phyloP scores from a whole-genome alignment of 2,113 vertebrate genomes.

The Tenrec ecaudatus region DNA sequence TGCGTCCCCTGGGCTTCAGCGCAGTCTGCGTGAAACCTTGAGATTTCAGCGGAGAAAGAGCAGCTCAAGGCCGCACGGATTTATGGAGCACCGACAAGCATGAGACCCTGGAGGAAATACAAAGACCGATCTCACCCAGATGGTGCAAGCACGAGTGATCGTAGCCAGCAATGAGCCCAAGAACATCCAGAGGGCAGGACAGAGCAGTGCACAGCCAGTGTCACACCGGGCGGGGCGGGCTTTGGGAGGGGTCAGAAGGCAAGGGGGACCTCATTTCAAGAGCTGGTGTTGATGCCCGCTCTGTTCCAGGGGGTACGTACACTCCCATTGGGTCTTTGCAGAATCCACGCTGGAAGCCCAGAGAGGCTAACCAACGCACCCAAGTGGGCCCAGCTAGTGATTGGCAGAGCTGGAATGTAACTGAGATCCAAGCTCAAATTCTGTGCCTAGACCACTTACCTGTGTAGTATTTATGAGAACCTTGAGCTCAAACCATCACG shows the following conservation, averaged over 20 bases:
- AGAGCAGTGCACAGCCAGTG: background rate
- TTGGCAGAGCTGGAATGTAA: background rate
- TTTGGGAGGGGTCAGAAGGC: background rate
- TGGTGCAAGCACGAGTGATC: background rate
- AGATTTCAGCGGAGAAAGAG: slow-evolving; percentile 35
- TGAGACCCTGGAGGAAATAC: slow-evolving; percentile 7
- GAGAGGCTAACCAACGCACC: background rate
- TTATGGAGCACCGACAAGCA: background rate
- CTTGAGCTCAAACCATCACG: background rate
- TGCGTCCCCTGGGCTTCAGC: slow-evolving; percentile 36
- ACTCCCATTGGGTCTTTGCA: background rate
- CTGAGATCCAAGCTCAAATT: background rate
- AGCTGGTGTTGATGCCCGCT: background rate
- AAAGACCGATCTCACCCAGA: background rate
- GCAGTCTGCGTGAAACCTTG: slow-evolving; percentile 43
- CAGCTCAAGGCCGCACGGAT: slow-evolving; percentile 25
- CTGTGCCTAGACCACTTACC: too few relatives aligned
- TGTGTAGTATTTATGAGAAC: background rate
- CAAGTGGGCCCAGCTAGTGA: background rate
- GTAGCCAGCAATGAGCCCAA: background rate
- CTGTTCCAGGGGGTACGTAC: background rate
- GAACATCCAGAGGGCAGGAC: background rate
- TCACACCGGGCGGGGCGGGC: background rate
- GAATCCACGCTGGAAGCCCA: background rate
- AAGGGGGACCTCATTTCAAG: background rate